These are phyloP conservation scores for Pseudorhiza aurosa DNA, from an alignment of 30 jellyfish, hydroid and myxozoan genomes.

Conservation along the genomic window DNA sequence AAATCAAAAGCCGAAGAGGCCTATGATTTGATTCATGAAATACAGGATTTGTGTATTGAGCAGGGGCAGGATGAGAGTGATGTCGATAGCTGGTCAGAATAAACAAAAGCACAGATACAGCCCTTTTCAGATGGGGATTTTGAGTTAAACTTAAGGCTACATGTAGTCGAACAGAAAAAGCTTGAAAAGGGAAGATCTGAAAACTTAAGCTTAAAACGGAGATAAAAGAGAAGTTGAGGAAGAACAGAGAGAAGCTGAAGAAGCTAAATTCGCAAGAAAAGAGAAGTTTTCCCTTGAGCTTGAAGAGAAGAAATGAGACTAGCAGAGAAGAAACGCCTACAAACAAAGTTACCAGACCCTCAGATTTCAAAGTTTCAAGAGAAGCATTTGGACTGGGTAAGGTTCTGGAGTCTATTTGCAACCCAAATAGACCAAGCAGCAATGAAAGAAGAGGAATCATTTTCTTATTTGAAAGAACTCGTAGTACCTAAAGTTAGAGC, in stretches of 20 bases:
- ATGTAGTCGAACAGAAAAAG: constrained; percentile 20
- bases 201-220: background rate
- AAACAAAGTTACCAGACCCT: constrained; percentile 46
- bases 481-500: constrained; percentile 42
- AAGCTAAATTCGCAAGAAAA: constrained; percentile 28
- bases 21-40: constrained; percentile 46
- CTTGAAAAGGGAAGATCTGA: constrained; percentile 23
- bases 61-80: constrained; percentile 19
- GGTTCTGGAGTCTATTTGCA: constrained; percentile 60
- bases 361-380: constrained; percentile 59
- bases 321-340: constrained; percentile 38
- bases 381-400: constrained; percentile 62
- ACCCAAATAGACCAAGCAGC: constrained; percentile 46
- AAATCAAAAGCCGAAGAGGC: constrained; percentile 22
- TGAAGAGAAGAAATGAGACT: constrained; percentile 43
- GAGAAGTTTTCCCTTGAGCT: constrained; percentile 32
- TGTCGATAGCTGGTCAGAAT: constrained; percentile 36
- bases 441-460: constrained; percentile 32
- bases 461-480: constrained; percentile 59
- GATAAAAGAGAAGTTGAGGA: constrained; percentile 28
- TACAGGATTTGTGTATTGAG: constrained; percentile 42
- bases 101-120: background rate
- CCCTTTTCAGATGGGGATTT: constrained; percentile 27
- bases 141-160: background rate
- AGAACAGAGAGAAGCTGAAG: constrained; percentile 44